phyloP scores from a whole-genome alignment of 2,888 invertebrate genomes.

The Phengaris alcon region DNA sequence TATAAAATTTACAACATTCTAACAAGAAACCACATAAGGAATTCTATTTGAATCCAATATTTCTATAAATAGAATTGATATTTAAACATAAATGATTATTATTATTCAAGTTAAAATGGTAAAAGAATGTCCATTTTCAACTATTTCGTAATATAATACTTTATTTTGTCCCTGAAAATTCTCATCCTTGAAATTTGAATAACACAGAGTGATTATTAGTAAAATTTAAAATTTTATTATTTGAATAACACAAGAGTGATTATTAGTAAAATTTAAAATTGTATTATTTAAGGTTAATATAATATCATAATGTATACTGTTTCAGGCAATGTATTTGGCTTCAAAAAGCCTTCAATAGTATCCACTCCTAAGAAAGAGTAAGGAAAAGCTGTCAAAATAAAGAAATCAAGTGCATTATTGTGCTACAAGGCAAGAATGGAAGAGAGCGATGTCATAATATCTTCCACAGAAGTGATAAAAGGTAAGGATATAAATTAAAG shows the following conservation, averaged over 20 bases:
- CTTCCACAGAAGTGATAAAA: constrained; percentile 83
- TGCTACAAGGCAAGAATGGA: constrained; percentile 74
- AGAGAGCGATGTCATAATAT: constrained; percentile 79
- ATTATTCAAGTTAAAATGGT: no score
- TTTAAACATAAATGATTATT: no score
- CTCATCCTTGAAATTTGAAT: no score
- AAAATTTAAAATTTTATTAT: no score
- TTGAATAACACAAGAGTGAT: no score
- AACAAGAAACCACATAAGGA: constrained; percentile 20
- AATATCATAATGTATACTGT: constrained; percentile 4
- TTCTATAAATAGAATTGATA: not conserved
- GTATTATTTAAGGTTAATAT: not conserved
- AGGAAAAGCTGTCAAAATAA: constrained; percentile 58
- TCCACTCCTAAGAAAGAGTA: not conserved
- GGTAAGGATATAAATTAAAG: constrained; percentile 57
- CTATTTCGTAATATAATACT: no score
- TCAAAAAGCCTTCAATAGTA: constrained; percentile 31
- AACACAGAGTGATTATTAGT: not conserved
- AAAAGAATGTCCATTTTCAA: no score
- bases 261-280: not conserved
- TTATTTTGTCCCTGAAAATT: no score
- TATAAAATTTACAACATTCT: constrained; percentile 8
- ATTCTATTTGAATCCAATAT: constrained; percentile 15
- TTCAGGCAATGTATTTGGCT: constrained; percentile 32
- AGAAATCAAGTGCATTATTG: constrained; percentile 60